These are phyloP conservation scores for Leptinotarsa juncta DNA, from an alignment of 2,888 invertebrate species.

Conservation along the genomic window DNA sequence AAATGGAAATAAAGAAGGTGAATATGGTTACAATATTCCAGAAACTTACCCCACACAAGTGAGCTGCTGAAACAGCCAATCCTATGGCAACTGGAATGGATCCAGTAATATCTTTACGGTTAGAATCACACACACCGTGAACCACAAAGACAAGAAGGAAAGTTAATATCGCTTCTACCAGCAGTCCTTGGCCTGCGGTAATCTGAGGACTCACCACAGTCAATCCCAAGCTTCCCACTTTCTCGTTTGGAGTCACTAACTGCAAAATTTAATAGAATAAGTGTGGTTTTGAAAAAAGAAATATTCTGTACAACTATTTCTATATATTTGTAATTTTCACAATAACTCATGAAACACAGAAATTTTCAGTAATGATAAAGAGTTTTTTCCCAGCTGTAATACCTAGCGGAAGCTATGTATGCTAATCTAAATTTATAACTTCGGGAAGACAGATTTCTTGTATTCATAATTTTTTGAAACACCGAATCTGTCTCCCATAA, in stretches of 20 bases:
- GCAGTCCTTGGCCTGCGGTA: constrained; percentile 78
- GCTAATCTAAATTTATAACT: too few relatives aligned
- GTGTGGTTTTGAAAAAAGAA: neutral
- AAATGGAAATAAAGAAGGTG: neutral
- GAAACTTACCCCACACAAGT: constrained; percentile 77
- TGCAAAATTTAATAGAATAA: constrained; percentile 47
- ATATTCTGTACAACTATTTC: too few relatives aligned
- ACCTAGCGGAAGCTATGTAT: too few relatives aligned
- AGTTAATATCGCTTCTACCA: constrained; percentile 87
- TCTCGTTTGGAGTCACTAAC: constrained; percentile 66
- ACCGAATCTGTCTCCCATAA: too few relatives aligned
- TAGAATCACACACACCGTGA: constrained; percentile 73
- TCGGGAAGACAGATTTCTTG: too few relatives aligned
- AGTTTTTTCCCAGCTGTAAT: too few relatives aligned
- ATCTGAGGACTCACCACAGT: constrained; percentile 68
- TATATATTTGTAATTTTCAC: too few relatives aligned
- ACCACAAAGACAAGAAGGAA: constrained; percentile 75
- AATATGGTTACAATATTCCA: neutral
- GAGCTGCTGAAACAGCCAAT: constrained; percentile 72
- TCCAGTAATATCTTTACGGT: constrained; percentile 72
- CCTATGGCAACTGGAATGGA: constrained; percentile 77
- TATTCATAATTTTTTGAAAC: too few relatives aligned
- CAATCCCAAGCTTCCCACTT: constrained; percentile 66
- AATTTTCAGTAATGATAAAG: too few relatives aligned
- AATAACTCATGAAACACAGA: too few relatives aligned